A percentile compares a stretch with the other conserved stretches of the same genome.
These are phyloP conservation scores for Plumapathes pennacea DNA, from an alignment of 92 coral and sea anemone species.

Conservation along the genomic window DNA sequence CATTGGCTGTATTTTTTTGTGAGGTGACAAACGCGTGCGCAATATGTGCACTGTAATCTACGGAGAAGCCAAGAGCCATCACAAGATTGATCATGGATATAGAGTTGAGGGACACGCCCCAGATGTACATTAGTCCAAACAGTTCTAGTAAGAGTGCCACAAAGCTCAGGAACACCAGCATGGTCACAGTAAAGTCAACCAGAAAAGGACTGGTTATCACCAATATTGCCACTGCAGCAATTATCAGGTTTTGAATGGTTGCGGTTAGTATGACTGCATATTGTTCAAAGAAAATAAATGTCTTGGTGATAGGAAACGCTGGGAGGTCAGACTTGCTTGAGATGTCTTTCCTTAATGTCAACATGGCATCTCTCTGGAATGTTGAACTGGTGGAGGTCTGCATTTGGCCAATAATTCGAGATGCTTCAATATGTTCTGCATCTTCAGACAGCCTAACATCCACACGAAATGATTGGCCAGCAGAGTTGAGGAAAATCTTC, in stretches of 20 bases:
- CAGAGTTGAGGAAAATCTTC: conserved; percentile 29
- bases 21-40: conserved; percentile 88
- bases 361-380: conserved; percentile 59
- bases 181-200: conserved; percentile 46
- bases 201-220: conserved; percentile 71
- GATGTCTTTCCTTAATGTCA: conserved; percentile 57
- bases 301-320: conserved; percentile 52
- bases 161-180: conserved; percentile 70
- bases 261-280: conserved; percentile 56
- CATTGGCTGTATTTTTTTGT: conserved; percentile 56
- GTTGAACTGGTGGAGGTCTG: conserved; percentile 44
- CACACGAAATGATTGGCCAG: conserved; percentile 38
- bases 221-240: conserved; percentile 67
- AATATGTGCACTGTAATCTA: conserved; percentile 94
- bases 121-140: conserved; percentile 82
- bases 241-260: conserved; percentile 61
- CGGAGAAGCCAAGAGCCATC: conserved; percentile 93
- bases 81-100: conserved; percentile 91
- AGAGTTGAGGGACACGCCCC: conserved; percentile 82
- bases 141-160: conserved; percentile 78
- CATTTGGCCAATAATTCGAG: conserved; percentile 72
- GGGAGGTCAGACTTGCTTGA: conserved; percentile 44
- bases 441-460: conserved; percentile 61
- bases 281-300: conserved; percentile 74
- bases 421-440: conserved; percentile 48